Percentiles rank a stretch among this genome's conserved stretches.
Conservation (phyloP, 2,888 invertebrate species). For the Dugesia japonica region DNA sequence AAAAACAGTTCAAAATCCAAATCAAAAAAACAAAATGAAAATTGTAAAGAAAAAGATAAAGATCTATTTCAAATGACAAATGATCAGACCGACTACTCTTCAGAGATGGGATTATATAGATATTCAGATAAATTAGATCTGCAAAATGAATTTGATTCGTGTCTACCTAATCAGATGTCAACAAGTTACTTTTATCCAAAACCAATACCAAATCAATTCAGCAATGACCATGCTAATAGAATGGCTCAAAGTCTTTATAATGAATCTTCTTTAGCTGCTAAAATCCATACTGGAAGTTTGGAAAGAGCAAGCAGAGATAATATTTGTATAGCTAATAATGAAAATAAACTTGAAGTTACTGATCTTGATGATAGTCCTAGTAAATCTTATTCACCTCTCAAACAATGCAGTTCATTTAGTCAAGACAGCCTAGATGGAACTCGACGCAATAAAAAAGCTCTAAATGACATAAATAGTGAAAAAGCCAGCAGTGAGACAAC, state of each 20-base stretch:
- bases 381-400: not conserved
- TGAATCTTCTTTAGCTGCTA: not conserved
- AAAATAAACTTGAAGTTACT: not conserved
- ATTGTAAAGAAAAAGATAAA: not conserved
- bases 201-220: not conserved
- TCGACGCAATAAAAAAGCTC: not conserved
- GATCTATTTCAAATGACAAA: not conserved
- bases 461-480: not conserved
- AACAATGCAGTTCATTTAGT: not conserved
- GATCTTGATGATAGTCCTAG: not conserved
- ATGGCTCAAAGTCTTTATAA: conserved; percentile 20
- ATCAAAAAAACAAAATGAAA: not conserved
- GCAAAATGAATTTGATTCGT: not conserved
- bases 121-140: not conserved
- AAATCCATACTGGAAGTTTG: not conserved
- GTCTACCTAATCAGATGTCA: not conserved
- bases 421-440: not conserved
- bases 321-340: not conserved
- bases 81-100: not conserved
- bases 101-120: not conserved
- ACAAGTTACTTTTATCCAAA: not conserved
- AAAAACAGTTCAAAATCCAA: not conserved
- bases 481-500: not conserved
- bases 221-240: not conserved
- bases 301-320: not conserved